phyloP scores from a whole-genome alignment of 2,888 invertebrate species.

The Phytoseiulus persimilis region DNA sequence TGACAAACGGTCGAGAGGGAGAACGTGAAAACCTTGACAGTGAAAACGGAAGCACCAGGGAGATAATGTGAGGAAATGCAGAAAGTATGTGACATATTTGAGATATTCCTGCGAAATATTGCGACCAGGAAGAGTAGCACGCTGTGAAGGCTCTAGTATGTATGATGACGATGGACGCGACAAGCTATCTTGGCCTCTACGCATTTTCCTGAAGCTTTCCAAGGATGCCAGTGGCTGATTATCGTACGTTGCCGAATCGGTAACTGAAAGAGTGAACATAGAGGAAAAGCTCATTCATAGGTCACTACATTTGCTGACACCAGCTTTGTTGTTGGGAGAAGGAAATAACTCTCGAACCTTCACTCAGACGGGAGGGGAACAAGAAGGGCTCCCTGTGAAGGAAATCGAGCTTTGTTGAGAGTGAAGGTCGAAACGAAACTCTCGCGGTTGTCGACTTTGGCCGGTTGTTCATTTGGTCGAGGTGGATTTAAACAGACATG shows the following conservation, averaged over 20 bases:
- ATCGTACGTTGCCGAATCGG: neutral
- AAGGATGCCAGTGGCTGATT: neutral
- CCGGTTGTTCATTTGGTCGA: neutral
- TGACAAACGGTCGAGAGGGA: neutral
- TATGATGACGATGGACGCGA: neutral
- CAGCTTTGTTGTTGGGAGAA: neutral
- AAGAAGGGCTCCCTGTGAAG: neutral
- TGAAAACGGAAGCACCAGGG: slow-evolving; percentile 5
- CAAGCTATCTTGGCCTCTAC: neutral
- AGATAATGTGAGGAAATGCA: neutral
- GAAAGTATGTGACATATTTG: neutral
- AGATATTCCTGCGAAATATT: neutral
- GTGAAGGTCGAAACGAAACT: neutral
- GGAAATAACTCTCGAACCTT: neutral
- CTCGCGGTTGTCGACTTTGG: neutral
- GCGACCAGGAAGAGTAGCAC: neutral
- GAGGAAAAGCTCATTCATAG: neutral
- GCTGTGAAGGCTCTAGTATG: neutral
- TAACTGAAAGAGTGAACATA: neutral
- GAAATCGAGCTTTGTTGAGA: neutral
- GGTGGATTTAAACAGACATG: neutral
- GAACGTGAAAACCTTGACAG: neutral
- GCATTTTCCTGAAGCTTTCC: neutral
- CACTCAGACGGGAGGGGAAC: neutral
- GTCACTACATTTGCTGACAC: neutral